Conservation (phyloP, 2,113 vertebrate species). For the Epinephelus cyanopodus region DNA sequence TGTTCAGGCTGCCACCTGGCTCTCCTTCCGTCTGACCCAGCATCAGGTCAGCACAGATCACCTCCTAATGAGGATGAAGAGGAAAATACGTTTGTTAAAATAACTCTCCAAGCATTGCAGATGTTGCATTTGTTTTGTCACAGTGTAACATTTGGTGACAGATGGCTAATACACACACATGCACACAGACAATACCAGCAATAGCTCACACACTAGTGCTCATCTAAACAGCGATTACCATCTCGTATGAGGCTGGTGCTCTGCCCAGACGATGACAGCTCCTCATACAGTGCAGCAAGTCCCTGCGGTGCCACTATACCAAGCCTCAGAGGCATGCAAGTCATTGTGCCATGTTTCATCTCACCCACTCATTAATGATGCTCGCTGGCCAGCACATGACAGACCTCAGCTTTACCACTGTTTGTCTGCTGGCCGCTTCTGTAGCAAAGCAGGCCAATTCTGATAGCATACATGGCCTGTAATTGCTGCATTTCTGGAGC, state of each 20-base stretch:
- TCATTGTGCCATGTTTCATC: slow-evolving; percentile 64
- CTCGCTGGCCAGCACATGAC: slow-evolving; percentile 50
- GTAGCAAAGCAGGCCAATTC: slow-evolving; percentile 37
- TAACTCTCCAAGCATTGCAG: slow-evolving; percentile 58
- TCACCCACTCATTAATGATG: slow-evolving; percentile 55
- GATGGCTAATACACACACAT: slow-evolving; percentile 69
- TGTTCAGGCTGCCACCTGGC: slow-evolving; percentile 50
- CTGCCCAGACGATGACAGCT: slow-evolving; percentile 56
- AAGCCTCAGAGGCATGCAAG: slow-evolving; percentile 52
- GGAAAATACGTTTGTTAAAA: slow-evolving; percentile 40
- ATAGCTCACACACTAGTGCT: slow-evolving; percentile 26
- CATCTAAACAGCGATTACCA: slow-evolving; percentile 46
- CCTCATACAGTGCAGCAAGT: slow-evolving; percentile 38
- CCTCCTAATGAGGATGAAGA: slow-evolving; percentile 42
- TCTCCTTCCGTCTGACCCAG: slow-evolving; percentile 41
- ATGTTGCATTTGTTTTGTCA: slow-evolving; percentile 75
- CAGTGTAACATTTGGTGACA: slow-evolving; percentile 70
- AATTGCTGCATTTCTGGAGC: slow-evolving; percentile 52
- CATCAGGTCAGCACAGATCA: slow-evolving; percentile 40
- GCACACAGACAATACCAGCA: slow-evolving; percentile 47
- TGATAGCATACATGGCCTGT: slow-evolving; percentile 36
- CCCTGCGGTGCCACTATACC: slow-evolving; percentile 64
- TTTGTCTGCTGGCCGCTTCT: slow-evolving; percentile 45
- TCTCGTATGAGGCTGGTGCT: slow-evolving; percentile 41
- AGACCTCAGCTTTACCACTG: slow-evolving; percentile 44